phyloP scores from a whole-genome alignment of 2,888 invertebrate species.

The Crioceris asparagi region DNA sequence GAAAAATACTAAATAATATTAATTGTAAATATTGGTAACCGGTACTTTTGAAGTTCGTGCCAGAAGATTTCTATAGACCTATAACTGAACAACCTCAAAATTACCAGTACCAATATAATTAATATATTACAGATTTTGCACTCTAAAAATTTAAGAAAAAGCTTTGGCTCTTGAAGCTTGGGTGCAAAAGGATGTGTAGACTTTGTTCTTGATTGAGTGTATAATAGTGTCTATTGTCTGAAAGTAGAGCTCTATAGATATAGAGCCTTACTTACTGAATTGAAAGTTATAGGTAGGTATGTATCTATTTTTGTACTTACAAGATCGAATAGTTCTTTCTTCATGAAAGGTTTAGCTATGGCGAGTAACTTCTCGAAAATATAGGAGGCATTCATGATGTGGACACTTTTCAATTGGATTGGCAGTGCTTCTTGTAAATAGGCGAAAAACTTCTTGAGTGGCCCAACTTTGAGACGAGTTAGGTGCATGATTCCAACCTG shows the following conservation, averaged over 20 bases:
- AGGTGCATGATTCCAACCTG: constrained; percentile 30
- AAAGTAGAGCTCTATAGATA: not conserved
- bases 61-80: too few relatives aligned
- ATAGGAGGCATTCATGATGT: constrained; percentile 36
- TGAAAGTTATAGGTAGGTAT: not conserved
- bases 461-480: constrained; percentile 23
- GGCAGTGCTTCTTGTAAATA: constrained; percentile 34
- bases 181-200: too few relatives aligned
- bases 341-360: constrained; percentile 33
- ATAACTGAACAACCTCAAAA: too few relatives aligned
- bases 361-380: constrained; percentile 34
- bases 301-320: constrained; percentile 17
- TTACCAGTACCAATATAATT: too few relatives aligned
- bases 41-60: too few relatives aligned
- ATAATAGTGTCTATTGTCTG: not conserved
- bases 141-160: too few relatives aligned
- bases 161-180: too few relatives aligned
- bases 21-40: too few relatives aligned
- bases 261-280: not conserved
- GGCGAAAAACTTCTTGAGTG: constrained; percentile 21
- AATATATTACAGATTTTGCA: too few relatives aligned
- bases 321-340: constrained; percentile 24
- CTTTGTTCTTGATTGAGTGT: not conserved
- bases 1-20: too few relatives aligned
- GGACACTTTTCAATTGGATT: constrained; percentile 34